Base-by-base conservation (phyloP, 2,113 vertebrate genomes). In the Strix uralensis region DNA sequence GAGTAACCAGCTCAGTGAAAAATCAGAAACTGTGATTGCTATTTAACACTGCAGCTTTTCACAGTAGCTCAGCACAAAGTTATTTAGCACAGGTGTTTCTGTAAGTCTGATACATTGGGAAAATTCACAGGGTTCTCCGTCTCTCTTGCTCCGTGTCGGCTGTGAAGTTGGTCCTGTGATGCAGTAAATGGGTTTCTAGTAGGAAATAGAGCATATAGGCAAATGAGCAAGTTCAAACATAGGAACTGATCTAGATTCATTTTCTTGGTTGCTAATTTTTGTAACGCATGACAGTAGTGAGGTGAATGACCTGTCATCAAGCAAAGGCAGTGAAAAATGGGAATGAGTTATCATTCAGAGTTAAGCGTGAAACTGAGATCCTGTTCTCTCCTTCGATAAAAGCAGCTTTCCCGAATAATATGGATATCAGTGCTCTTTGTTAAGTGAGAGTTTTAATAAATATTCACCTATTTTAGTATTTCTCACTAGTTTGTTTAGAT, bases 61-160 rank as follows among this genome's bases (percentile, higher is more conserved):
- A 94, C 94, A 95, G 97, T 84, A 95, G 91, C 94, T 95, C 92
- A 94, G 95, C 94, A 94, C 86, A 87, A 95, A 97, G 91, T 89
- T 95, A 94, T 94, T 94, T 96, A 95, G 94, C 97, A 94, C 96
- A 97, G 94, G 95, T 94, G 97, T 91, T 96, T 96, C 91, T 96
- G 96, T 92, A 94, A 97, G 96, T 97, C 95, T 94, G 95, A 97
- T 97, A 96, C 96, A 75, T 95, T 94, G 97, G 96, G 97, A 97
- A 97, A 97, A 95, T 96, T 97, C 95, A 15, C 95, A 97, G 87
- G 96, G 95, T 97, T 96, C 78, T 87, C 86, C 23, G 30, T 73
- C 95, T 95, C 90, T 40, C 88, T 91, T 95, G 88, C 95, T 92
- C 86, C 52, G 47, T 95, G 88, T 88, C 47, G 57, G 88, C 94